Conservation (phyloP, 2,797 vertebrate genomes). For the Arvicola amphibius region DNA sequence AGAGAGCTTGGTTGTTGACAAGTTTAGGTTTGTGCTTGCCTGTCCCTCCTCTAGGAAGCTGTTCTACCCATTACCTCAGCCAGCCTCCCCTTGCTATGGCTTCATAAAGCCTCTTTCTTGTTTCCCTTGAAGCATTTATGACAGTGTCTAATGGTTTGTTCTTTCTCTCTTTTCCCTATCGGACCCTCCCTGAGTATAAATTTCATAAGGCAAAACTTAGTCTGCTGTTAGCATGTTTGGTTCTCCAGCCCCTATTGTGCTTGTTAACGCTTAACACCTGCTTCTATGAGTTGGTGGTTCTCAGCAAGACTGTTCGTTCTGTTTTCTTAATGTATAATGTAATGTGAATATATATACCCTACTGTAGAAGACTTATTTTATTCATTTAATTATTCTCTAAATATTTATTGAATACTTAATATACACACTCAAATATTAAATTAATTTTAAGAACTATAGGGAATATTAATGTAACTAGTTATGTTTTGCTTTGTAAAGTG, state of each 20-base stretch:
- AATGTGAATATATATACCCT: background rate
- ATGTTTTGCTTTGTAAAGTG: constrained; percentile 35
- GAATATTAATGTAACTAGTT: background rate
- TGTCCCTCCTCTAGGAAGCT: background rate
- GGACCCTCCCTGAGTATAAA: background rate
- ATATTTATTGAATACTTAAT: constrained; percentile 7
- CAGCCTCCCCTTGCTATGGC: background rate
- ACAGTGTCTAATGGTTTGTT: background rate
- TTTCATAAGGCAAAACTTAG: background rate
- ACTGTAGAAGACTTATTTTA: background rate
- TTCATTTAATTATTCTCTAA: background rate
- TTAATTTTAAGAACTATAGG: constrained; percentile 26
- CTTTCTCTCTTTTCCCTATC: background rate
- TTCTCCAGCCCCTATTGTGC: background rate
- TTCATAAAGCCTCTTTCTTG: background rate
- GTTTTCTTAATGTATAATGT: background rate
- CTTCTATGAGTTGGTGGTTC: background rate
- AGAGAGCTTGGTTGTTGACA: background rate
- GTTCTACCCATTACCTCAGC: background rate
- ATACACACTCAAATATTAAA: background rate
- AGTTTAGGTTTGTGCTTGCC: background rate
- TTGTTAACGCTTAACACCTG: background rate
- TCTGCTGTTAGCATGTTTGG: background rate
- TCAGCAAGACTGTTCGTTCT: background rate
- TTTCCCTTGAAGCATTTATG: background rate